phyloP scores from a whole-genome alignment of 2,113 vertebrate genomes.

The Todiramphus saurophagus region DNA sequence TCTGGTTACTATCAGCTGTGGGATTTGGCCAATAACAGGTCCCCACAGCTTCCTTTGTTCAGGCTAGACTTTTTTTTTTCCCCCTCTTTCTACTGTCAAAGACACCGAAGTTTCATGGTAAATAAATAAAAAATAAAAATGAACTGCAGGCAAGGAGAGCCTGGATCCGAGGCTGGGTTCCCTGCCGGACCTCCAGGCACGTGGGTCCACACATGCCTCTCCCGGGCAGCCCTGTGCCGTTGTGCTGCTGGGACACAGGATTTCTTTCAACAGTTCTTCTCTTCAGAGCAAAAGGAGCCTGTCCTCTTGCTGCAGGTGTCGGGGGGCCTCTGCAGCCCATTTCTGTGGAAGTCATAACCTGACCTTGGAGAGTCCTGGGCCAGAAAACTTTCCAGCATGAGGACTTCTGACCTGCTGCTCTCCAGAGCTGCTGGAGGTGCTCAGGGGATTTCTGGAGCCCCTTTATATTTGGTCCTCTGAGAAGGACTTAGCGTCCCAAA shows the following conservation, averaged over 20 bases:
- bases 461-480: neutral
- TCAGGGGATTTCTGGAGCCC: neutral
- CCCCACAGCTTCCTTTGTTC: neutral
- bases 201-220: accelerated
- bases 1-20: neutral
- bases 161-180: neutral
- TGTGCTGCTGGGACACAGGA: neutral
- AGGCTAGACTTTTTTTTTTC: neutral
- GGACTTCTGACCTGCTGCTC: neutral
- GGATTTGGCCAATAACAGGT: neutral
- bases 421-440: neutral
- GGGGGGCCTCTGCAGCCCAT: neutral
- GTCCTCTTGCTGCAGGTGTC: neutral
- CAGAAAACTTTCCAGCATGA: too few relatives aligned
- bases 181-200: neutral
- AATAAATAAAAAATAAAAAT: neutral
- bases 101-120: neutral
- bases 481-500: neutral
- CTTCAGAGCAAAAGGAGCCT: neutral
- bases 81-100: neutral
- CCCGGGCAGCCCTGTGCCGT: neutral
- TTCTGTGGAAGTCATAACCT: neutral
- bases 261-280: neutral
- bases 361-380: too few relatives aligned
- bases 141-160: neutral